phyloP scores from a whole-genome alignment of 1,140 invertebrate species.

The Ooceraea biroi region DNA sequence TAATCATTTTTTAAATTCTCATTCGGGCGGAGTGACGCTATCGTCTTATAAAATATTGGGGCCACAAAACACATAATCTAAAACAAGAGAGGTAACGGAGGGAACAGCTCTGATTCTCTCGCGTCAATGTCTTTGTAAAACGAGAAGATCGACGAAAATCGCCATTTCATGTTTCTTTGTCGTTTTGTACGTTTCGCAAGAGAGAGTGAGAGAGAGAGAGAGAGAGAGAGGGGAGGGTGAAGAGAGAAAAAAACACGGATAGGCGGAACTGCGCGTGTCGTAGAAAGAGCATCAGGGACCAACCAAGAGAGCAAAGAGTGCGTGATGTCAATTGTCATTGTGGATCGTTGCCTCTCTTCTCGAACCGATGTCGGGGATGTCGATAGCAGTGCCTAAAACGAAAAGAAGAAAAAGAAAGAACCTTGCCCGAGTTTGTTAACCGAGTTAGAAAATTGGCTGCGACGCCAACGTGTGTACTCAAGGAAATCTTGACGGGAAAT shows the following conservation, averaged over 20 bases:
- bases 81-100: constrained; percentile 66
- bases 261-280: constrained; percentile 31
- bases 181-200: constrained; percentile 60
- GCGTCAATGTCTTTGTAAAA: constrained; percentile 67
- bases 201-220: no score
- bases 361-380: constrained; percentile 9
- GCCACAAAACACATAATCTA: constrained; percentile 85
- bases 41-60: constrained; percentile 83
- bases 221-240: not conserved
- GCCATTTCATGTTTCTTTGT: constrained; percentile 30
- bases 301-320: constrained; percentile 69
- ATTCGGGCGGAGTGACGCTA: constrained; percentile 59
- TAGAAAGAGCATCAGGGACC: constrained; percentile 78
- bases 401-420: constrained; percentile 12
- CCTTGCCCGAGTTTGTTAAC: constrained; percentile 34
- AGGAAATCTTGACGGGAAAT: not conserved
- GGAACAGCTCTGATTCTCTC: constrained; percentile 79
- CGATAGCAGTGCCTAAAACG: constrained; percentile 56
- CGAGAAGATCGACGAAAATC: constrained; percentile 9
- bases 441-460: constrained; percentile 21
- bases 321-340: constrained; percentile 71
- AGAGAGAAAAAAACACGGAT: not conserved
- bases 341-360: constrained; percentile 74
- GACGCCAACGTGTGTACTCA: not conserved
- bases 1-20: constrained; percentile 63